Evolutionary conservation across 2,888 invertebrate genomes (phyloP), one percentile per base, ranked within the genome.

Genomic region (Habroteleia sp.): DNA sequence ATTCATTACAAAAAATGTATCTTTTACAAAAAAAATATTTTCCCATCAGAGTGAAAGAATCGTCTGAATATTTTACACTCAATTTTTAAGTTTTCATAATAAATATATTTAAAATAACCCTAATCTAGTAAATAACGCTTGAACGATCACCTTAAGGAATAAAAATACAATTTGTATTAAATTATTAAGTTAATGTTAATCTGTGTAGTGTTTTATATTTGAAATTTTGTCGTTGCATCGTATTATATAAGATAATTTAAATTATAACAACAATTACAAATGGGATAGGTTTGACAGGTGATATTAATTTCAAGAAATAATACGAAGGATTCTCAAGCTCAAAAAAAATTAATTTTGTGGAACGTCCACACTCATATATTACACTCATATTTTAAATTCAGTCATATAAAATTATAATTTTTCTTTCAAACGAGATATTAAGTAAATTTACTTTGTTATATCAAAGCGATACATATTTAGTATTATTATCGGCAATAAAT

Each of bases 381-480:
- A 54, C 10, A 41, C 8, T 8, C 17, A 7, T 23, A 37, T 37
- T 37, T 52, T 37, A 16, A 52, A 37, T n/a, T 27, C 52, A 37
- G 33, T 37, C 44, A 44, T 33, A 58, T 58, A 58, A 66, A 31
- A 66, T 41, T 17, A 10, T 27, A 41, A 56, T 58, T 68, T 48
- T 68, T 56, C 48, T 68, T 58, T 27, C 10, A 17, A 33, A 52
- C 16, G n/a, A 33, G 27, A n/a, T 33, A 31, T 42, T 31, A 35
- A 31, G 3, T 35, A 23, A 35, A 8, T 52, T 65, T 52, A 23
- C 29, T 20, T 10, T 20, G n/a, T 37, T 17, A 37, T 37, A 16
- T n/a, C 3, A 5, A 3, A 1, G 1, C n/a, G 29, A 42, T 16
- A 37, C 20, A 44, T 29, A 37, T 33, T 35, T 37, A 13, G 2